Conservation (phyloP, 2,113 vertebrate genomes). For the Spilogale gracilis region DNA sequence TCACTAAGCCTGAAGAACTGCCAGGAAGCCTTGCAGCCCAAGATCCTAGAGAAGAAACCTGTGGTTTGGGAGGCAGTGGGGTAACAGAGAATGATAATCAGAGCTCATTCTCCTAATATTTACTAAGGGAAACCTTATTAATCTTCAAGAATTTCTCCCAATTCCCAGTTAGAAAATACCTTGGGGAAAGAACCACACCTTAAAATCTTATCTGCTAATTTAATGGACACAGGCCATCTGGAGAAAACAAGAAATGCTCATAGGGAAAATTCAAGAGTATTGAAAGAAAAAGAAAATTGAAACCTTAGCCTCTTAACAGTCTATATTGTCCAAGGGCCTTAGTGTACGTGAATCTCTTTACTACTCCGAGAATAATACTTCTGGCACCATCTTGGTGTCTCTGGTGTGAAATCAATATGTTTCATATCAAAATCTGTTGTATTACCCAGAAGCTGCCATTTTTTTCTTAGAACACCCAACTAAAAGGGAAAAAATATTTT, state of each 20-base stretch:
- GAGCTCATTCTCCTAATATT: not conserved
- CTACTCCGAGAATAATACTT: not conserved
- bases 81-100: not conserved
- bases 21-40: not conserved
- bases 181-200: not conserved
- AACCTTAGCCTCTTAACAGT: not conserved
- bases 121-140: not conserved
- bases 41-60: not conserved
- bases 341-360: not conserved
- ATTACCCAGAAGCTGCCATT: not conserved
- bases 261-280: not conserved
- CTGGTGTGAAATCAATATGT: not conserved
- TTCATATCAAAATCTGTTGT: not conserved
- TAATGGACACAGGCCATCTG: not conserved
- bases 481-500: not conserved
- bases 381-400: not conserved
- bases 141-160: not conserved
- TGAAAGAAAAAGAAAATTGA: slow-evolving; percentile 29
- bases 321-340: not conserved
- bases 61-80: not conserved
- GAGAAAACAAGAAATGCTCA: slow-evolving; percentile 38
- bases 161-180: slow-evolving; percentile 27
- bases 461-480: not conserved
- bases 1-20: not conserved
- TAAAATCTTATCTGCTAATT: slow-evolving; percentile 7